Base-by-base conservation (phyloP, 2,113 vertebrate genomes). In the Ctenodactylus gundi region DNA sequence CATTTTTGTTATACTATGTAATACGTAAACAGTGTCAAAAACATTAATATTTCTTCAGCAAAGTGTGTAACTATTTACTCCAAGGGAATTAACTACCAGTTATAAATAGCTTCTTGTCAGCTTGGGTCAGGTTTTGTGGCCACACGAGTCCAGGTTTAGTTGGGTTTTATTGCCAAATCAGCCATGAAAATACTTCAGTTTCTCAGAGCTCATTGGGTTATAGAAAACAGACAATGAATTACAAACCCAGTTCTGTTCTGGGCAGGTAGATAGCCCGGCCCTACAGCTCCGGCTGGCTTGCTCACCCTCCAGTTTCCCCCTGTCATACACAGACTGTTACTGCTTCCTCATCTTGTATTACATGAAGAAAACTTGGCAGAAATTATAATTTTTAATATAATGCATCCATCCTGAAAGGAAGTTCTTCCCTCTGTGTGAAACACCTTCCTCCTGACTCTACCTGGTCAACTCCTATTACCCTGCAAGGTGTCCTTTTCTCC, bases 31-130 rank as follows among this genome's bases (percentile, higher is more conserved):
- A 15, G 6, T 75, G 34, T 80, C 23, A 67, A 68, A 49, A 64
- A n/a, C 31, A 57, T 23, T 34, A 70, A 46, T 70, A 81, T 67
- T 94, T 91, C 78, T 95, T 78, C 29, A 73, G 78, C 27, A 57
- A 95, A 78, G 34, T 1, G 0, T 72, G 68, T 82, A 65, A 70
- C 60, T 49, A 53, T 72, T 95, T 55, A 81, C 34, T 81, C 36
- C 39, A n/a, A 85, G 60, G 34, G 41, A 91, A 87, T n/a, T n/a
- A n/a, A n/a, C 58, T 12, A 25, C n/a, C 72, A 60, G 11, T 84
- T 93, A 76, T 88, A 93, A 93, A 91, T 70, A 82, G 90, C 49
- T 29, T 81, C 68, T 51, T 20, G 31, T 75, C 78, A 34, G 39
- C 39, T 6, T 64, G 2, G 60, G 60, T 95, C 72, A 73, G n/a